Conservation (phyloP, 2,113 vertebrate species). For the Nestor notabilis region DNA sequence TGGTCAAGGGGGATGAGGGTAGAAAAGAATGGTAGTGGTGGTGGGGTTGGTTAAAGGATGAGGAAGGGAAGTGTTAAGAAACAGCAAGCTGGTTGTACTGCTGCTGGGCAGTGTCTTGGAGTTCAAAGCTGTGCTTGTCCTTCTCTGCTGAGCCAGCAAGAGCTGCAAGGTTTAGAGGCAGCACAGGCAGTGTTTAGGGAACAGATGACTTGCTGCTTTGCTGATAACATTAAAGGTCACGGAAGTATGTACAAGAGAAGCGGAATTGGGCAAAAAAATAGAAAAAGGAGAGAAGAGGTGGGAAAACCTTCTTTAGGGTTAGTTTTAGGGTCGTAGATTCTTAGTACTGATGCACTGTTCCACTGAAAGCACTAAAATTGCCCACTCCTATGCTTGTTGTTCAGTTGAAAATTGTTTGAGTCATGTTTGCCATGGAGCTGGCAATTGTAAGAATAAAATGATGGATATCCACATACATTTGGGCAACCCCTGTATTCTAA, state of each 20-base stretch:
- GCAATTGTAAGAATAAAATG: not conserved
- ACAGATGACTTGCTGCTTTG: not conserved
- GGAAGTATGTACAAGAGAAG: not conserved
- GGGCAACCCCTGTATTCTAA: not conserved
- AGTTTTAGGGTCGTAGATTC: not conserved
- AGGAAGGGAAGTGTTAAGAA: not conserved
- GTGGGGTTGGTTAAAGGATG: not conserved
- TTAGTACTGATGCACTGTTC: not conserved
- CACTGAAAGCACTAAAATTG: not conserved
- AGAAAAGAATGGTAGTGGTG: rapidly evolving
- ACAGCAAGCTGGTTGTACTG: not conserved
- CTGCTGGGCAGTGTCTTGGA: not conserved
- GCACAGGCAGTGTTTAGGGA: not conserved
- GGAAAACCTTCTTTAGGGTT: not conserved
- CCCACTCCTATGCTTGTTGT: not conserved
- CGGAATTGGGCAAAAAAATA: not conserved
- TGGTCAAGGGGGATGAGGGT: not conserved
- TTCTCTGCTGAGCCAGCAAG: slow-evolving; percentile 34
- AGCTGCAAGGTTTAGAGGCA: not conserved
- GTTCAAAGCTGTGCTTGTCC: not conserved
- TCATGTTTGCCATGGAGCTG: not conserved
- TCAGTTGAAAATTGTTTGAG: not conserved
- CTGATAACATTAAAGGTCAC: not conserved
- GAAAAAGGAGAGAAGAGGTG: not conserved
- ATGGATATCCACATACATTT: not conserved